Evolutionary conservation across 2,888 invertebrate genomes (phyloP), one percentile per base, ranked within the genome.

Genomic region (Myopa testacea): DNA sequence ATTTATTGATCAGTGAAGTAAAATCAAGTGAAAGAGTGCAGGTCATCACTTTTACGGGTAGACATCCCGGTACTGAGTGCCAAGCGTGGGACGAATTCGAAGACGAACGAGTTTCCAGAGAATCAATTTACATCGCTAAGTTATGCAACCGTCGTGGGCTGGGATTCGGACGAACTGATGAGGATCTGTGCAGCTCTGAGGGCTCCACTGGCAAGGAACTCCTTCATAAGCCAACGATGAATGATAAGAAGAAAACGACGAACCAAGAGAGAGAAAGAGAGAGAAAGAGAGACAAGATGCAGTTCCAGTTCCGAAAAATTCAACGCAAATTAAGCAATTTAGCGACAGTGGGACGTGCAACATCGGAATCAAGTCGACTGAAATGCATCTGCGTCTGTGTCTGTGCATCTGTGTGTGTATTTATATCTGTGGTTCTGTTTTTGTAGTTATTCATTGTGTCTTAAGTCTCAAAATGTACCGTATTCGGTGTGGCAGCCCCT

Each of bases 81-180:
- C 26, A 1, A 26, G 26, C 26, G 26, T 26, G 26, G 26, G 26
- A 26, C 26, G 26, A 26, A 26, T 26, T 26, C 26, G 26, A 26
- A 26, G 26, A 26, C 26, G 50, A 16, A 45, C 14, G 19, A 69
- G 19, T 67, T 69, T 69, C 69, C 37, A 71, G 14, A 10, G 58
- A 71, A 58, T 38, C 19, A 40, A 72, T 72, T 72, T 72, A 72
- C 58, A 72, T 72, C 60, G 72, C 72, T 38, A 72, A 72, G 60
- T 72, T 72, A 69, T 60, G 71, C 38, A 71, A 58, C 52, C 37
- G 19, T 38, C 60, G 19, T 26, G 14, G 60, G 19, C 40, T 19
- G 62, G 58, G 37, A 72, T 72, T 72, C 72, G 38, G 58, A 38
- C 19, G 72, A 72, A 72, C 58, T 72, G 60, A 72, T 60, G 60